Evolutionary conservation across 2,797 vertebrate species (phyloP), one percentile per base, ranked within the genome.

Genomic region (Sebastes iracundus): DNA sequence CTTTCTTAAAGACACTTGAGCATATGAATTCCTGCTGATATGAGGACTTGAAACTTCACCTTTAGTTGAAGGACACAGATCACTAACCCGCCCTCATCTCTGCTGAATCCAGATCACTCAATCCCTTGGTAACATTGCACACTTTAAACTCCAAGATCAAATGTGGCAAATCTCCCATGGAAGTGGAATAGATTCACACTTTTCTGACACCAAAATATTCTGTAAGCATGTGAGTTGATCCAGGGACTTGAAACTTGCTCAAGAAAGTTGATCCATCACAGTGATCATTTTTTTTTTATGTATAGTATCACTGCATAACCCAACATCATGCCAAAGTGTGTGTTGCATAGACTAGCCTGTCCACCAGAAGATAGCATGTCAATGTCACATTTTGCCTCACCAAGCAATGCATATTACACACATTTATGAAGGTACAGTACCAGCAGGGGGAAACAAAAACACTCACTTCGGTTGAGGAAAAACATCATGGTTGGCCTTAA

Each of bases 1-100:
- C 62, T 74, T 59, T 32, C 5, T 60, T 81, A 33, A 70, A 30
- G 32, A 53, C 59, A 23, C 18, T 38, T 78, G 63, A 72, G 69
- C 52, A 52, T 49, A 18, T 49, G 38, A 42, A 60, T 64, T 27
- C 6, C 16, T 42, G 2, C 8, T 52, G 76, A 32, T 61, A 27
- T 49, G 64, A 59, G 46, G n/a, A 53, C 13, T 18, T 35, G 42
- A 56, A 58, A n/a, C 22, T 5, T n/a, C 4, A 73, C 14, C 22
- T 62, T 38, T 14, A 42, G 6, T 20, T 42, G 10, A 78, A 80
- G 22, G 64, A 20, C 60, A 16, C 18, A 27, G 30, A 64, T 62
- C 46, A 52, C 11, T 4, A 27, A n/a, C n/a, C 7, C 30, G 46
- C 32, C 20, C 16, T 42, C n/a, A 65, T 46, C 42, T 46, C 16